These are phyloP conservation scores for Strigamia crassipes DNA, from an alignment of 2,888 invertebrate species.

Conservation along the genomic window DNA sequence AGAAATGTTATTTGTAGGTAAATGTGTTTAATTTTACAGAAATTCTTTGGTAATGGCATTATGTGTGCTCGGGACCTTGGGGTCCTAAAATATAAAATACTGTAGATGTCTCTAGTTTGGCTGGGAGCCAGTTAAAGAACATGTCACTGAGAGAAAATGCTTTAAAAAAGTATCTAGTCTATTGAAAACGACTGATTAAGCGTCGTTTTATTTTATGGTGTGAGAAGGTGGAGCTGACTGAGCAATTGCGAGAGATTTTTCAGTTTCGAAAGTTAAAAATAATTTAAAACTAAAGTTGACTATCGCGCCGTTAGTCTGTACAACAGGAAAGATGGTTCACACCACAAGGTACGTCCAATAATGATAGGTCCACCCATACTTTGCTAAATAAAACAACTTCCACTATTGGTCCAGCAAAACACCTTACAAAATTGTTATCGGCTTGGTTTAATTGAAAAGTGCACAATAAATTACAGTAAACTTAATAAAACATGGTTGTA, in stretches of 20 bases:
- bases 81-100: constrained; percentile 39
- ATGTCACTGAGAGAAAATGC: constrained; percentile 33
- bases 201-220: constrained; percentile 22
- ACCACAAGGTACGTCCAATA: too few species aligned
- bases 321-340: too few species aligned
- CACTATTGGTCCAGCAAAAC: too few species aligned
- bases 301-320: neutral
- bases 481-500: too few species aligned
- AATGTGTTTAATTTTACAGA: constrained; percentile 12
- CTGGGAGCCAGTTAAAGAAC: constrained; percentile 25
- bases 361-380: too few species aligned
- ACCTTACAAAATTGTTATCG: too few species aligned
- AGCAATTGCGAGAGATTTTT: constrained; percentile 22
- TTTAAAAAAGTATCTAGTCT: constrained; percentile 14
- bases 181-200: constrained; percentile 38
- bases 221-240: constrained; percentile 25
- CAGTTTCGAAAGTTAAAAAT: neutral
- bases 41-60: constrained; percentile 32
- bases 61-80: constrained; percentile 15
- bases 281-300: neutral
- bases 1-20: neutral
- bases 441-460: too few species aligned
- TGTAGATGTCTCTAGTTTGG: constrained; percentile 33
- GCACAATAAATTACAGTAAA: too few species aligned
- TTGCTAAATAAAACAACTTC: too few species aligned